Evolutionary conservation across 1,140 invertebrate genomes (phyloP).

Genomic region (Piezodorus guildinii): DNA sequence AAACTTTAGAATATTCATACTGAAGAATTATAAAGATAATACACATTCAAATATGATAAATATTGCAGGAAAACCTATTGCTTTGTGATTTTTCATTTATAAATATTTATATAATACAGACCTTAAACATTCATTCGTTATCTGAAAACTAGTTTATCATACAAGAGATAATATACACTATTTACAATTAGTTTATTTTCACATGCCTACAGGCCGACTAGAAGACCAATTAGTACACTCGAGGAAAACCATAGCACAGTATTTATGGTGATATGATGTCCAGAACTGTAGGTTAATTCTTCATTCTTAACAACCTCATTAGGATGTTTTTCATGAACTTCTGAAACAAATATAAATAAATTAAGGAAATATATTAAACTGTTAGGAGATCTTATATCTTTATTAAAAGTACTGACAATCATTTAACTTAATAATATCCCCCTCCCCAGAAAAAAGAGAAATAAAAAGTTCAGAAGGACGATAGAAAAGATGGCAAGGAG

Average conservation of each 20-base stretch:
- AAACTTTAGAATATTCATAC: background rate
- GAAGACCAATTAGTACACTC: conserved; percentile 19
- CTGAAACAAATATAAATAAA: conserved; percentile 38
- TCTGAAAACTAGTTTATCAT: conserved; percentile 22
- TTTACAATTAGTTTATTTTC: conserved; percentile 21
- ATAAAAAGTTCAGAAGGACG: too few relatives aligned
- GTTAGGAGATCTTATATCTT: background rate
- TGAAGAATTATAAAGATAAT: background rate
- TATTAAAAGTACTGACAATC: conserved; percentile 1
- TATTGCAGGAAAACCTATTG: conserved; percentile 12
- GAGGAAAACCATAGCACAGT: conserved; percentile 17
- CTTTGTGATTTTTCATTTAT: conserved; percentile 11
- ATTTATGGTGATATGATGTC: conserved; percentile 18
- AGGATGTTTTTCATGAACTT: conserved; percentile 73
- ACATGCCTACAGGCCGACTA: conserved; percentile 24
- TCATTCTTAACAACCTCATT: conserved; percentile 89
- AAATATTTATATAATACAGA: conserved; percentile 17
- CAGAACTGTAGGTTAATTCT: conserved; percentile 61
- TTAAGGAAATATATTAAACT: conserved; percentile 2
- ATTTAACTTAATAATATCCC: background rate
- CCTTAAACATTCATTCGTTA: conserved; percentile 9
- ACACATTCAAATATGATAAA: conserved; percentile 6
- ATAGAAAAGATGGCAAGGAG: too few relatives aligned
- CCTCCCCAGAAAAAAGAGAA: background rate
- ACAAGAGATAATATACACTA: conserved; percentile 24